Conservation (phyloP, 2,888 invertebrate species). For the Mythimna ferrago region DNA sequence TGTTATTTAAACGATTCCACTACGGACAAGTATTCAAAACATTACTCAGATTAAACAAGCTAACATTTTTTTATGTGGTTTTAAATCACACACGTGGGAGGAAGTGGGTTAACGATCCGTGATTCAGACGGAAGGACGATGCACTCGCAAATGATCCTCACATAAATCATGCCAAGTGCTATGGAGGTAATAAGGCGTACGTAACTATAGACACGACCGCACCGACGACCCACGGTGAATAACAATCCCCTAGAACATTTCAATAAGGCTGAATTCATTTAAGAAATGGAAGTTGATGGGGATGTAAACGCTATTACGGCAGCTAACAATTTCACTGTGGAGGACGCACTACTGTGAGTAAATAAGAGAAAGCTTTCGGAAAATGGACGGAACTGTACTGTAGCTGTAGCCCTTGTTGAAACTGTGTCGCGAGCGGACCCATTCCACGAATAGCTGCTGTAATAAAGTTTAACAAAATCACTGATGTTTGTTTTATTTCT, state of each 20-base stretch:
- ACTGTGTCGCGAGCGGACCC: slow-evolving; percentile 25
- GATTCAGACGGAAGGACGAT: slow-evolving; percentile 77
- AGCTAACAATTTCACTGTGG: slow-evolving; percentile 29
- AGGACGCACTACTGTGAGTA: slow-evolving; percentile 36
- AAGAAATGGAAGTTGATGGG: slow-evolving; percentile 47
- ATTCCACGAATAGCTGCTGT: slow-evolving; percentile 10
- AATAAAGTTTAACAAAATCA: slow-evolving; percentile 32
- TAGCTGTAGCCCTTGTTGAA: slow-evolving; percentile 29
- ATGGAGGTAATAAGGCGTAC: slow-evolving; percentile 43
- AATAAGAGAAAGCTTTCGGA: slow-evolving; percentile 45
- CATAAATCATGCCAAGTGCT: slow-evolving; percentile 48
- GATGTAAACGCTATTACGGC: slow-evolving; percentile 27
- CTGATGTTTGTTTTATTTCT: slow-evolving; percentile 10
- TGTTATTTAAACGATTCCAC: slow-evolving; percentile 70
- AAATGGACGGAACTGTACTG: slow-evolving; percentile 41
- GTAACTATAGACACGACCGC: slow-evolving; percentile 30
- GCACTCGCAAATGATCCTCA: slow-evolving; percentile 64
- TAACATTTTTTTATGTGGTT: slow-evolving; percentile 61
- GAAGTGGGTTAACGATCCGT: slow-evolving; percentile 82
- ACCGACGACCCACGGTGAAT: slow-evolving; percentile 32
- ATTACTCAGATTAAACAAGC: slow-evolving; percentile 56
- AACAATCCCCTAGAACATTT: slow-evolving; percentile 35
- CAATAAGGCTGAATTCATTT: slow-evolving; percentile 41
- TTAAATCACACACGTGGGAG: slow-evolving; percentile 75
- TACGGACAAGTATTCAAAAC: slow-evolving; percentile 61